Evolutionary conservation across 1,140 invertebrate genomes (phyloP).

Genomic region (Drosophila gunungcola): DNA sequence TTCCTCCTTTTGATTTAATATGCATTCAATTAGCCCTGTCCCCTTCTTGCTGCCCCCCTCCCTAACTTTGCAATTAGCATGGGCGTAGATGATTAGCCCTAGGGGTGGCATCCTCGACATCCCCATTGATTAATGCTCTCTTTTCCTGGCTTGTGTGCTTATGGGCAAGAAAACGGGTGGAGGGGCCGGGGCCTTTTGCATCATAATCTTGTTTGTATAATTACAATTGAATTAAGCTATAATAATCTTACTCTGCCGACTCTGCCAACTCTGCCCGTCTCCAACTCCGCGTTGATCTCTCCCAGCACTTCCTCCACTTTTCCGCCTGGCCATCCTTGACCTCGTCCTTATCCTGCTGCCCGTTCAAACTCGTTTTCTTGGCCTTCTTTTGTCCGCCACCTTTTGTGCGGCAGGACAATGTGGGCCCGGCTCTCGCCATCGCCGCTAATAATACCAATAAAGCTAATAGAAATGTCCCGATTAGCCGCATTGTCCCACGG

Average conservation of each 20-base stretch:
- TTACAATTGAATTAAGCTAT: slow-evolving; percentile 80
- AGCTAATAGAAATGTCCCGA: slow-evolving; percentile 65
- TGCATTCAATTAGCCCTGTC: slow-evolving; percentile 40
- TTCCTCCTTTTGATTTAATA: slow-evolving; percentile 45
- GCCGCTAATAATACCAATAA: slow-evolving; percentile 64
- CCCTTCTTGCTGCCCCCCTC: slow-evolving; percentile 4
- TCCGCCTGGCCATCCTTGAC: slow-evolving; percentile 1
- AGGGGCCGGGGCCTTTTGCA: slow-evolving; percentile 5
- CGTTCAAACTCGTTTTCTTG: slow-evolving; percentile 8
- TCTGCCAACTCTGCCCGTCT: slow-evolving; percentile 23
- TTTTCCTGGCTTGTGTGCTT: slow-evolving; percentile 1
- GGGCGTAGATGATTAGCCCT: slow-evolving; percentile 36
- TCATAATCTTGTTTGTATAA: slow-evolving; percentile 58
- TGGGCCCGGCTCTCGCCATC: slow-evolving; percentile 7
- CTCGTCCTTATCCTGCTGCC: background rate
- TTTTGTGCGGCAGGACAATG: slow-evolving; percentile 29
- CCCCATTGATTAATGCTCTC: slow-evolving; percentile 44
- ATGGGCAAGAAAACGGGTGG: background rate
- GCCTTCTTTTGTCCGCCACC: slow-evolving; percentile 23
- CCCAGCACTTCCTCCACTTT: slow-evolving; percentile 1
- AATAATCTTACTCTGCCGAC: slow-evolving; percentile 52
- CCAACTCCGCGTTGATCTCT: slow-evolving; percentile 33
- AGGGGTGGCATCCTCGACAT: background rate
- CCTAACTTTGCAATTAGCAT: slow-evolving; percentile 32
- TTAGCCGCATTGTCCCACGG: slow-evolving; percentile 43